Conservation (phyloP, 2,888 invertebrate species). For the Cataglyphis rosenhaueri region DNA sequence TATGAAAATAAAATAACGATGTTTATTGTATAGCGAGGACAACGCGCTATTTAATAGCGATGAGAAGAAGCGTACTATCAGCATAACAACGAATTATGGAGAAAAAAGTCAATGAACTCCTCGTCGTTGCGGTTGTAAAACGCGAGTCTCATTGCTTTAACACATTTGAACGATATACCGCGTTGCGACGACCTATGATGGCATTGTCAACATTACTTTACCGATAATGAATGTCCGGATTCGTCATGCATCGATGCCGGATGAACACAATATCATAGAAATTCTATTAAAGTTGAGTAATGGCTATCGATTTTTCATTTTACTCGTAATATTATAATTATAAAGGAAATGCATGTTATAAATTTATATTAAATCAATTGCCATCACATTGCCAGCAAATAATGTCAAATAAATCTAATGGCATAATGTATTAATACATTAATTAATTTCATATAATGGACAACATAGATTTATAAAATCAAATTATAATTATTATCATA, state of each 20-base stretch:
- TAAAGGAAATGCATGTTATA: slow-evolving; percentile 10
- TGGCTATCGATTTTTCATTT: slow-evolving; percentile 33
- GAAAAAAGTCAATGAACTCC: not conserved
- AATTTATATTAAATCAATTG: slow-evolving; percentile 27
- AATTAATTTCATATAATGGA: slow-evolving; percentile 29
- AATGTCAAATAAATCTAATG: slow-evolving; percentile 43
- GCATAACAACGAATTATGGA: slow-evolving; percentile 12
- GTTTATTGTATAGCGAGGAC: not conserved
- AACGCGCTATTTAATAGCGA: not conserved
- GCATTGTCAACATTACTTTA: slow-evolving; percentile 9
- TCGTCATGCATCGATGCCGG: slow-evolving; percentile 9
- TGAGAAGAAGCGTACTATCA: not conserved
- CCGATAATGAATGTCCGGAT: slow-evolving; percentile 19
- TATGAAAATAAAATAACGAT: slow-evolving; percentile 15
- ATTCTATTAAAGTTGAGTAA: not conserved
- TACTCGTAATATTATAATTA: slow-evolving; percentile 23
- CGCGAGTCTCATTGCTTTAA: slow-evolving; percentile 38
- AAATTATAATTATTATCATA: slow-evolving; percentile 17
- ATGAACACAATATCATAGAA: slow-evolving; percentile 16
- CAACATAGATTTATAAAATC: slow-evolving; percentile 35
- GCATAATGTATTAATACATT: slow-evolving; percentile 33
- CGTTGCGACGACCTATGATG: not conserved
- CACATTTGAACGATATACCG: slow-evolving; percentile 14
- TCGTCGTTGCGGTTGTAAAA: not conserved
- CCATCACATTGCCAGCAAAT: slow-evolving; percentile 1